Percentiles rank a stretch among this genome's conserved stretches.
Evolutionary conservation across 2,113 vertebrate genomes (phyloP).

Genomic region (Zosterops japonicus): DNA sequence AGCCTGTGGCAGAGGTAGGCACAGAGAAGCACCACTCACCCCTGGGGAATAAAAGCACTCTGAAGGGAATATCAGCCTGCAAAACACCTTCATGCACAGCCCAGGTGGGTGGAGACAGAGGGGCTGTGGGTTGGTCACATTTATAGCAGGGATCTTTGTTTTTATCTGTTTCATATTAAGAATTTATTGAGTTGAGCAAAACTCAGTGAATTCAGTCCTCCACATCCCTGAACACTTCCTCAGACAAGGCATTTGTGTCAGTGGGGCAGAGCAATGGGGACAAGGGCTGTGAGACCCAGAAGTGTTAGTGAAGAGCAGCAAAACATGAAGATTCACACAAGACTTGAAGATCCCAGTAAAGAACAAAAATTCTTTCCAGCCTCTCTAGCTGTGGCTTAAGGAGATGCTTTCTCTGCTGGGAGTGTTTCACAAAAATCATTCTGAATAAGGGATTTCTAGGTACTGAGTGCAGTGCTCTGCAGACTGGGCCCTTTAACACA

Average conservation of each 20-base stretch:
- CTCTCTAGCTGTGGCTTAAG: background rate
- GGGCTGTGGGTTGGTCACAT: background rate
- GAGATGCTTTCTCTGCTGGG: background rate
- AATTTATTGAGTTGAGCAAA: background rate
- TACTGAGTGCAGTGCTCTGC: background rate
- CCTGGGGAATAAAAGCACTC: background rate
- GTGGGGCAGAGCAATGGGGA: background rate
- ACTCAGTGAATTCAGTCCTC: background rate
- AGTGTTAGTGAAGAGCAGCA: background rate
- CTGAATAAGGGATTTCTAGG: background rate
- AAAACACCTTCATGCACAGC: background rate
- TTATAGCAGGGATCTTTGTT: background rate
- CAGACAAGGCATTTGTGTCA: background rate
- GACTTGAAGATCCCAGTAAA: background rate
- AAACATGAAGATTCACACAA: background rate
- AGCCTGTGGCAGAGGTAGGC: conserved; percentile 16
- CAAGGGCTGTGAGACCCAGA: background rate
- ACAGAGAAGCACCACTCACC: background rate
- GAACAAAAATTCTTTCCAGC: background rate
- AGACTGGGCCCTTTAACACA: background rate
- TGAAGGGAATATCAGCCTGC: background rate
- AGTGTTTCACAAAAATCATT: background rate
- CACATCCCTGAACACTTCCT: background rate
- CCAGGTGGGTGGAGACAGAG: rapidly evolving
- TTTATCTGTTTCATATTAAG: background rate